These are phyloP conservation scores for Cheilosia vulpina DNA, from an alignment of 2,888 invertebrate genomes.

Conservation along the genomic window DNA sequence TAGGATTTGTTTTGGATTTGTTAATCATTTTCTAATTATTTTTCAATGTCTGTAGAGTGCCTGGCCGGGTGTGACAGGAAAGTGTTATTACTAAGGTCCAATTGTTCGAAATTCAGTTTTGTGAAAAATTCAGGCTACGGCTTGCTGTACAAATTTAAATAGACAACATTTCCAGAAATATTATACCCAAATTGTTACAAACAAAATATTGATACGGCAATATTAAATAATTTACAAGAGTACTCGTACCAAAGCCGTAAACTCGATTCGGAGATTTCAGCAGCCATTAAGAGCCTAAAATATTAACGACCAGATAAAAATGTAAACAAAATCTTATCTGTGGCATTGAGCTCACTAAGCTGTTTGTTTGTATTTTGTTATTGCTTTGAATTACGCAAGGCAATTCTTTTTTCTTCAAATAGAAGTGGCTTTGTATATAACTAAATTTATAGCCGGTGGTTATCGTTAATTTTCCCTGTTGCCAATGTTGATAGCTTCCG, in stretches of 20 bases:
- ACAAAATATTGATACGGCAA: constrained; percentile 9
- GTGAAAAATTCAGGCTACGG: too few species aligned
- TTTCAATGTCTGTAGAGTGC: too few species aligned
- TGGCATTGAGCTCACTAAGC: constrained; percentile 35
- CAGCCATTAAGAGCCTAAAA: constrained; percentile 12
- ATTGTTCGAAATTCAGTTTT: too few species aligned
- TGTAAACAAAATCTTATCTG: constrained; percentile 53
- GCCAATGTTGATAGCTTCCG: constrained; percentile 6
- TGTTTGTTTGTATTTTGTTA: constrained; percentile 22
- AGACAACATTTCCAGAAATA: not conserved
- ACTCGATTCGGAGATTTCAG: not conserved
- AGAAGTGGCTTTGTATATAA: constrained; percentile 9
- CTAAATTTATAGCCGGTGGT: constrained; percentile 26
- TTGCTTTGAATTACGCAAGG: constrained; percentile 41
- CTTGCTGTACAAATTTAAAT: not conserved
- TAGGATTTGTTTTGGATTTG: too few species aligned
- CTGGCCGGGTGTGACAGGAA: too few species aligned
- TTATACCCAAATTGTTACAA: not conserved
- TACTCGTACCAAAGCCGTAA: not conserved
- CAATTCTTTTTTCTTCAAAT: not conserved
- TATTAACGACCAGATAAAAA: constrained; percentile 29
- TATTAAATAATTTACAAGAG: constrained; percentile 28
- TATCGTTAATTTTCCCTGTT: constrained; percentile 20
- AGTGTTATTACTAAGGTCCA: too few species aligned
- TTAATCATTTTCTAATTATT: too few species aligned